These are phyloP conservation scores for Alfaro cultratus DNA, from an alignment of 2,797 vertebrate genomes.

Conservation along the genomic window DNA sequence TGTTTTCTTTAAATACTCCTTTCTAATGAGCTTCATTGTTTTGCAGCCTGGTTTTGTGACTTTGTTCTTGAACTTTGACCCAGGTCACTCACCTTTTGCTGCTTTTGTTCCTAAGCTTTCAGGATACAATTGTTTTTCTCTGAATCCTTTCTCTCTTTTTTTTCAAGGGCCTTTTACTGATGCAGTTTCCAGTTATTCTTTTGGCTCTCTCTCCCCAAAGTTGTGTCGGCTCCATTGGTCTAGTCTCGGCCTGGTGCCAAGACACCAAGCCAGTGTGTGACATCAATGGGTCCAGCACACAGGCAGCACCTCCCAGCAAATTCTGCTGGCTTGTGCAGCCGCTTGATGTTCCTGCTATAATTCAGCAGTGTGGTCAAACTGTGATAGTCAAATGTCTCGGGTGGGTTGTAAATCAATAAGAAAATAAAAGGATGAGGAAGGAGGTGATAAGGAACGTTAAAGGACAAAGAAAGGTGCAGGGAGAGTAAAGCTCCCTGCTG, in stretches of 20 bases:
- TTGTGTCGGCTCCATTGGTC: slow-evolving; percentile 77
- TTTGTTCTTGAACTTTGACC: slow-evolving; percentile 67
- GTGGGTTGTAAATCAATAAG: slow-evolving; percentile 66
- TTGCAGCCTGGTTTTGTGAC: slow-evolving; percentile 47
- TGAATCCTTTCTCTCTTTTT: slow-evolving; percentile 53
- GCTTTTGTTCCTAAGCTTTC: slow-evolving; percentile 81
- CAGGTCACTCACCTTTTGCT: slow-evolving; percentile 77
- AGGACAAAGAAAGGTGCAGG: slow-evolving; percentile 51
- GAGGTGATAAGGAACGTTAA: slow-evolving; percentile 61
- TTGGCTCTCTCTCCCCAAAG: slow-evolving; percentile 69
- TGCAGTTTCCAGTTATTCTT: slow-evolving; percentile 86
- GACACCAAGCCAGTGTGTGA: slow-evolving; percentile 59
- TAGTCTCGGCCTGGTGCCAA: slow-evolving; percentile 74
- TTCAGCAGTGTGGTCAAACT: slow-evolving; percentile 53
- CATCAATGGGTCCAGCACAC: slow-evolving; percentile 63
- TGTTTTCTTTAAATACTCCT: slow-evolving; percentile 67
- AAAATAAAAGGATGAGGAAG: slow-evolving; percentile 61
- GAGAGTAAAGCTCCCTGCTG: slow-evolving; percentile 42
- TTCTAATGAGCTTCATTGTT: slow-evolving; percentile 63
- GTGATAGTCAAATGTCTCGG: slow-evolving; percentile 56
- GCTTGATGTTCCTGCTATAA: slow-evolving; percentile 50
- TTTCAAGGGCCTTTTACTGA: slow-evolving; percentile 76
- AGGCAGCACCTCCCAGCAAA: slow-evolving; percentile 63
- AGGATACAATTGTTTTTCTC: slow-evolving; percentile 83
- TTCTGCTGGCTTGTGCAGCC: slow-evolving; percentile 44